A percentile compares a stretch with the other conserved stretches of the same genome.
These are phyloP conservation scores for Lagopus leucura DNA, from an alignment of 2,113 vertebrate genomes.

Conservation along the genomic window DNA sequence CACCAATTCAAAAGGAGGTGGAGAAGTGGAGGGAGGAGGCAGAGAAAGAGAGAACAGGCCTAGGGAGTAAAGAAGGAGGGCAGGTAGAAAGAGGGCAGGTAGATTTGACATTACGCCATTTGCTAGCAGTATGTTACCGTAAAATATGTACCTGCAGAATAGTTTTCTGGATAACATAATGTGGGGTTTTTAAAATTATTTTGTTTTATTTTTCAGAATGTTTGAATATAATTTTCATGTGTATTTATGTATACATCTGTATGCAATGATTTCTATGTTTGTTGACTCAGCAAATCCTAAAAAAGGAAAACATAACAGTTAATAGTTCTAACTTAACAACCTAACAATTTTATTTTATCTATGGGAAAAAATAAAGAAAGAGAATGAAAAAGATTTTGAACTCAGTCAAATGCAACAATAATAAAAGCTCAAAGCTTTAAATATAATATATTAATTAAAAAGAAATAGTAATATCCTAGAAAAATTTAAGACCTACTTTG, in stretches of 20 bases:
- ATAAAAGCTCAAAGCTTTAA: not conserved
- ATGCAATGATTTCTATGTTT: not conserved
- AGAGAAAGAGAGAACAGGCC: not conserved
- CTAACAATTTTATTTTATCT: not conserved
- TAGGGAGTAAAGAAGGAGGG: not conserved
- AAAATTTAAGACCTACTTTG: not conserved
- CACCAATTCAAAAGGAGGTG: not conserved
- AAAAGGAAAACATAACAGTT: not conserved
- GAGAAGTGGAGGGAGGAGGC: not conserved
- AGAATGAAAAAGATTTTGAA: not conserved
- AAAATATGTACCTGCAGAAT: not conserved
- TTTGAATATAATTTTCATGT: not conserved
- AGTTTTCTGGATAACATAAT: not conserved
- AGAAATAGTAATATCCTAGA: not conserved
- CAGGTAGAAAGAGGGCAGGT: not conserved
- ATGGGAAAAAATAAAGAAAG: not conserved
- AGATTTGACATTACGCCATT: not conserved
- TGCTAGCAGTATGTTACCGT: not conserved
- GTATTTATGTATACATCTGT: rapidly evolving
- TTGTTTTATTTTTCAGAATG: not conserved
- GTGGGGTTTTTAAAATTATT: not conserved
- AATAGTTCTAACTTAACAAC: not conserved
- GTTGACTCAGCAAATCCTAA: not conserved
- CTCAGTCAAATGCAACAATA: not conserved
- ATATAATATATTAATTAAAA: not conserved